phyloP scores from a whole-genome alignment of 2,113 vertebrate species.

The Rhinoptilus africanus region DNA sequence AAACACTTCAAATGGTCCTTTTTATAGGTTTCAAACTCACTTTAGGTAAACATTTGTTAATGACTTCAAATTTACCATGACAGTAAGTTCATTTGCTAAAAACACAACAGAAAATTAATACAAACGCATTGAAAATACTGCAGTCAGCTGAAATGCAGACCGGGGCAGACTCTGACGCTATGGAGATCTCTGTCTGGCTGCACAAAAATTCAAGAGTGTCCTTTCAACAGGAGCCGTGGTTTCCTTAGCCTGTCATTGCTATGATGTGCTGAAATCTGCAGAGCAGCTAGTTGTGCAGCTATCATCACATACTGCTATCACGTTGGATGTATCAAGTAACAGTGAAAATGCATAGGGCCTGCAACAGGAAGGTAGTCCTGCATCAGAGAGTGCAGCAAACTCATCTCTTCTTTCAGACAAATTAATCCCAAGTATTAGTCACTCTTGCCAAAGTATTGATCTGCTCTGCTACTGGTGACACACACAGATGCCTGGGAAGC shows the following conservation, averaged over 20 bases:
- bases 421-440: background rate
- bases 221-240: background rate
- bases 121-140: background rate
- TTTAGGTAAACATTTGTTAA: background rate
- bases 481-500: background rate
- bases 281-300: background rate
- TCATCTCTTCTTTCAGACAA: background rate
- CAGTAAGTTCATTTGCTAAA: constrained; percentile 5
- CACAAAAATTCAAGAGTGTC: background rate
- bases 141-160: background rate
- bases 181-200: background rate
- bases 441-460: background rate
- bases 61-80: background rate
- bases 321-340: background rate
- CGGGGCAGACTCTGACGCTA: background rate
- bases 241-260: background rate
- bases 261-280: background rate
- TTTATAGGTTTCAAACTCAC: background rate
- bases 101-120: background rate
- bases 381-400: background rate
- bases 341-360: background rate
- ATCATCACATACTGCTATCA: background rate
- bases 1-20: background rate
- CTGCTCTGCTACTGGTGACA: background rate
- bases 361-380: background rate